Evolutionary conservation across 2,888 invertebrate genomes (phyloP).

Genomic region (Phengaris alcon): DNA sequence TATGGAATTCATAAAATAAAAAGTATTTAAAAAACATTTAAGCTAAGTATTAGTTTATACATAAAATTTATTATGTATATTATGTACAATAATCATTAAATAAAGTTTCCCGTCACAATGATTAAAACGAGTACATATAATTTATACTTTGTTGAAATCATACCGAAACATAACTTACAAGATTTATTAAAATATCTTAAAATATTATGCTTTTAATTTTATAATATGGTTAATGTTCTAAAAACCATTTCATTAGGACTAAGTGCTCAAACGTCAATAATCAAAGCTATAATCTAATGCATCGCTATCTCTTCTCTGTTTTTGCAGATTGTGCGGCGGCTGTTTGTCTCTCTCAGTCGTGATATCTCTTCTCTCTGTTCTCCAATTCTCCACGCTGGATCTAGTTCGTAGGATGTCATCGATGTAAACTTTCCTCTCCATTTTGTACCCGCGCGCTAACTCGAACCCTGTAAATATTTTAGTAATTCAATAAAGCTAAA

Average conservation of each 20-base stretch:
- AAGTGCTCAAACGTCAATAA: background rate
- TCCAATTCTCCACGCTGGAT: background rate
- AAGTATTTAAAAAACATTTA: background rate
- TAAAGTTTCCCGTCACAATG: background rate
- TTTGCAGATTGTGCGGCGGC: too few relatives aligned
- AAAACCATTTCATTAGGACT: background rate
- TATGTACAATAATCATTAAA: background rate
- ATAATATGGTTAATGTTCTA: background rate
- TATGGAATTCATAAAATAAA: background rate
- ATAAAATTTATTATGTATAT: background rate
- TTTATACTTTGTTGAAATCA: background rate
- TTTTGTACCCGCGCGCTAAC: conserved; percentile 82
- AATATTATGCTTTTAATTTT: background rate
- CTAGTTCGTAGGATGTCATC: conserved; percentile 55
- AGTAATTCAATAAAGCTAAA: conserved; percentile 10
- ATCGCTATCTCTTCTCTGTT: too few relatives aligned
- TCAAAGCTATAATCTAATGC: conserved; percentile 4
- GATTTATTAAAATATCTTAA: background rate
- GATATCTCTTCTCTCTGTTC: too few relatives aligned
- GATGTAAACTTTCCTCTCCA: conserved; percentile 81
- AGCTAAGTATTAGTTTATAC: background rate
- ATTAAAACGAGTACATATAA: too few relatives aligned
- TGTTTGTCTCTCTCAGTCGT: too few relatives aligned
- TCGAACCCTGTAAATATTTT: conserved; percentile 73
- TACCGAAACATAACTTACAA: background rate